These are phyloP conservation scores for Dryobotodes eremita DNA, from an alignment of 2,888 invertebrate species.

Conservation along the genomic window DNA sequence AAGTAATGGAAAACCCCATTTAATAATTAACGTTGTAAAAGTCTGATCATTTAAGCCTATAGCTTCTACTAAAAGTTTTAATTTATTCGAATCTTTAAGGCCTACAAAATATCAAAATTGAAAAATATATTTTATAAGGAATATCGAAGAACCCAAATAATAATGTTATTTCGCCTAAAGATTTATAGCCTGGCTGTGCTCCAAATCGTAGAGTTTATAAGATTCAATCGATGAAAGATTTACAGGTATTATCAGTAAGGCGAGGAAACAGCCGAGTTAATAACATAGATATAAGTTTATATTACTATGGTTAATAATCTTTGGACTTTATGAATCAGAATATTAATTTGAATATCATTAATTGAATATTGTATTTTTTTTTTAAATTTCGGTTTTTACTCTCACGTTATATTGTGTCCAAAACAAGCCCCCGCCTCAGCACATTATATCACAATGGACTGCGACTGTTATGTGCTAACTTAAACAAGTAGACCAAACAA, in stretches of 20 bases:
- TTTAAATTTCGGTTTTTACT: not conserved
- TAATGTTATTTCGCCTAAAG: not conserved
- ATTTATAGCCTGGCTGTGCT: conserved; percentile 20
- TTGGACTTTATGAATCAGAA: not conserved
- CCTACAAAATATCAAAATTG: not conserved
- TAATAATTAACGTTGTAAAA: conserved; percentile 10
- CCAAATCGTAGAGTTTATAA: conserved; percentile 26
- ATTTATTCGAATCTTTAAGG: conserved; percentile 11
- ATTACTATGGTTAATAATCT: not conserved
- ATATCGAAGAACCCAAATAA: not conserved
- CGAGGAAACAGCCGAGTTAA: not conserved
- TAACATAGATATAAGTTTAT: too few species aligned
- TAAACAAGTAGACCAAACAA: conserved; percentile 26
- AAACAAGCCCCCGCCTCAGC: conserved; percentile 11
- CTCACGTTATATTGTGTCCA: conserved; percentile 1
- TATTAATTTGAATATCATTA: not conserved
- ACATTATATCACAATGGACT: conserved; percentile 31
- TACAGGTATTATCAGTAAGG: conserved; percentile 1
- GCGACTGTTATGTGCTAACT: conserved; percentile 2
- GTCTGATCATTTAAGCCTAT: not conserved
- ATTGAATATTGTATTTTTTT: too few species aligned
- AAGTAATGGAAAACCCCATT: not conserved
- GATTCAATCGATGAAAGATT: conserved; percentile 36
- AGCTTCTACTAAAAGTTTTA: not conserved
- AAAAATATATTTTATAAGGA: not conserved